Evolutionary conservation across 2,888 invertebrate genomes (phyloP).

Genomic region (Baronia brevicornis): DNA sequence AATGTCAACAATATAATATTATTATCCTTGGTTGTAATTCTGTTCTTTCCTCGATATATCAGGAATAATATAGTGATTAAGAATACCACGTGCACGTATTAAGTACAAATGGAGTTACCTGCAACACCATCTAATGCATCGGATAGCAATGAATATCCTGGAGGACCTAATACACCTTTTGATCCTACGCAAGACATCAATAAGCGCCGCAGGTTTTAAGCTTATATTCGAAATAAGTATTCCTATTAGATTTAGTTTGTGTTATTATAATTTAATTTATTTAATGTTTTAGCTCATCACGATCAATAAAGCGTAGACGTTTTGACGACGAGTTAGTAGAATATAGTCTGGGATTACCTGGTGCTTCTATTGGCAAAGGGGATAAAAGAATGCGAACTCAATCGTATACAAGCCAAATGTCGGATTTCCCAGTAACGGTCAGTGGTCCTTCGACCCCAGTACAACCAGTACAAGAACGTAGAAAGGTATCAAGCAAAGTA

Average conservation of each 20-base stretch:
- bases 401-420: conserved; percentile 68
- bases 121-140: conserved; percentile 57
- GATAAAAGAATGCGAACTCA: conserved; percentile 66
- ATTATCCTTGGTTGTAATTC: too few species aligned
- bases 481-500: conserved; percentile 55
- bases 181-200: conserved; percentile 56
- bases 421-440: conserved; percentile 52
- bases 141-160: conserved; percentile 60
- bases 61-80: conserved; percentile 3
- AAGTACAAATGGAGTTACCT: conserved; percentile 55
- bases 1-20: too few species aligned
- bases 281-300: conserved; percentile 82
- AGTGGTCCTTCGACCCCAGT: conserved; percentile 27
- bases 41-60: too few species aligned
- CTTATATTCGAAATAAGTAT: neutral
- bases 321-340: conserved; percentile 99
- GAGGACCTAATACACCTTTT: conserved; percentile 42
- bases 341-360: conserved; percentile 84
- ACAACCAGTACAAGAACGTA: conserved; percentile 42
- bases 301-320: conserved; percentile 95
- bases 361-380: conserved; percentile 63
- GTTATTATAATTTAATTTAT: neutral
- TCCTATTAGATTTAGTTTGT: conserved; percentile 4
- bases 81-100: neutral
- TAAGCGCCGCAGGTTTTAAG: conserved; percentile 64